These are phyloP conservation scores for Fratercula arctica DNA, from an alignment of 2,797 vertebrate species.

Conservation along the genomic window DNA sequence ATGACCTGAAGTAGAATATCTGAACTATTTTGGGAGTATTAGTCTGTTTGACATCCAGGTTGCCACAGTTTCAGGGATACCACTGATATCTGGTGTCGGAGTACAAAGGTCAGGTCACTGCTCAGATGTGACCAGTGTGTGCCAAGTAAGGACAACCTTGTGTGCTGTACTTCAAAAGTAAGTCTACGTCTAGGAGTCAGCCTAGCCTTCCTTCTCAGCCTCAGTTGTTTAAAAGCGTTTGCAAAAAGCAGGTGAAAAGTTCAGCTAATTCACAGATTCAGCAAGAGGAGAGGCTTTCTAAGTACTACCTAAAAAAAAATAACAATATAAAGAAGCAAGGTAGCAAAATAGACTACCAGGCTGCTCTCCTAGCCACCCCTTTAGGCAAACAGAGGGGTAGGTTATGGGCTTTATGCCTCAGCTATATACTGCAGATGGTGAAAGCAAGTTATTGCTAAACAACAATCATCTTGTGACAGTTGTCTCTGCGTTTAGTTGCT, in stretches of 20 bases:
- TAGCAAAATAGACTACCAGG: not conserved
- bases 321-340: rapidly evolving
- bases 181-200: not conserved
- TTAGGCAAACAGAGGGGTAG: not conserved
- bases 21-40: not conserved
- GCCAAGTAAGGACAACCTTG: rapidly evolving
- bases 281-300: not conserved
- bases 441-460: not conserved
- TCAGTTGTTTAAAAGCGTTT: not conserved
- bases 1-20: not conserved
- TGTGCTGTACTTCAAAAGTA: not conserved
- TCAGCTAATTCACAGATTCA: not conserved
- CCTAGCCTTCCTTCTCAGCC: too few relatives aligned
- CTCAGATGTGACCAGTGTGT: not conserved
- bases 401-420: not conserved
- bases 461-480: too few relatives aligned
- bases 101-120: not conserved
- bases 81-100: not conserved
- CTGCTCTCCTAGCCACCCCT: not conserved
- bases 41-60: too few relatives aligned
- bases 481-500: rapidly evolving
- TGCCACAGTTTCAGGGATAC: not conserved
- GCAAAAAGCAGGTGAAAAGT: not conserved
- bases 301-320: rapidly evolving
- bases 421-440: not conserved